Percentiles rank a stretch among this genome's conserved stretches.
These are phyloP conservation scores for Melieria picta DNA, from an alignment of 2,888 invertebrate species.

Conservation along the genomic window DNA sequence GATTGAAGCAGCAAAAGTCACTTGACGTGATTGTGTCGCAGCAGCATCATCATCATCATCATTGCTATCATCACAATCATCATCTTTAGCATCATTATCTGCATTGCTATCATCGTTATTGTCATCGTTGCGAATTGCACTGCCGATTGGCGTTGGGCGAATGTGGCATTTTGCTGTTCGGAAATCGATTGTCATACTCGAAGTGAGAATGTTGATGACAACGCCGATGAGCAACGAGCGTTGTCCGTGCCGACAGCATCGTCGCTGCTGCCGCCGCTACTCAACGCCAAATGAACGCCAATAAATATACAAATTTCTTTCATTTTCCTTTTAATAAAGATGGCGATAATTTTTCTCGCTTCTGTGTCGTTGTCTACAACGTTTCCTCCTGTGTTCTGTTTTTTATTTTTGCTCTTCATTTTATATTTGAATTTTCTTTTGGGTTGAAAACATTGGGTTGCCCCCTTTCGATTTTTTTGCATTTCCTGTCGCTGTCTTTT, in stretches of 20 bases:
- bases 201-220: constrained; percentile 25
- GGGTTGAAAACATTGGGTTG: constrained; percentile 28
- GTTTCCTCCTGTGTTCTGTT: neutral
- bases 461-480: constrained; percentile 24
- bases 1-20: neutral
- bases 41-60: neutral
- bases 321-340: constrained; percentile 28
- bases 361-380: constrained; percentile 7
- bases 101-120: neutral
- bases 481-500: constrained; percentile 23
- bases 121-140: neutral
- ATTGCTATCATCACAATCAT: neutral
- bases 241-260: too few relatives aligned
- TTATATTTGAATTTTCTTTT: constrained; percentile 3
- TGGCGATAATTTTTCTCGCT: constrained; percentile 1
- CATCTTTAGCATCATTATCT: neutral
- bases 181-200: constrained; percentile 5
- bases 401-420: neutral
- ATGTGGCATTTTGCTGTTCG: neutral
- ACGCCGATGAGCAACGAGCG: too few relatives aligned
- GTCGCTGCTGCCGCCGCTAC: neutral
- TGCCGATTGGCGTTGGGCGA: constrained; percentile 11
- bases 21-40: constrained; percentile 10
- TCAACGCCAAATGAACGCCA: constrained; percentile 15
- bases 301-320: constrained; percentile 32